Conservation (phyloP, 2,113 vertebrate species). For the Myotis lucifugus region DNA sequence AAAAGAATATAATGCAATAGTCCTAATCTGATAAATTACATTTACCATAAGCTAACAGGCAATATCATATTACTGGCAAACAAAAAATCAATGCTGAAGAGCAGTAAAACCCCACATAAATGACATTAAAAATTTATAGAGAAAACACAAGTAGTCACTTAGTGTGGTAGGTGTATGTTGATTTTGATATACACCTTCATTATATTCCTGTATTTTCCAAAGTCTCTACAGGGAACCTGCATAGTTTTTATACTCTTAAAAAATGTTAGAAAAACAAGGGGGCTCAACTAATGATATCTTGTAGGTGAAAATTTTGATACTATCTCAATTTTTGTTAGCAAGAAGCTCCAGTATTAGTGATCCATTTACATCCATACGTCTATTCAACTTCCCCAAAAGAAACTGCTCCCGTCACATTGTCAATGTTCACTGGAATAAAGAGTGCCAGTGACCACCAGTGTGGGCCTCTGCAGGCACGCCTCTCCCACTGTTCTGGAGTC, state of each 20-base stretch:
- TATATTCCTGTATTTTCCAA: slow-evolving; percentile 8
- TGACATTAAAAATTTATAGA: not conserved
- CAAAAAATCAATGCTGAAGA: slow-evolving; percentile 11
- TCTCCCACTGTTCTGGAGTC: not conserved
- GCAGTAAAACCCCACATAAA: not conserved
- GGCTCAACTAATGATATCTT: not conserved
- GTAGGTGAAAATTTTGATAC: not conserved
- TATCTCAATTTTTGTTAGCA: not conserved
- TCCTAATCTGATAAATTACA: not conserved
- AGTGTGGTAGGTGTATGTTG: not conserved
- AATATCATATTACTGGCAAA: not conserved
- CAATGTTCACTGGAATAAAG: not conserved
- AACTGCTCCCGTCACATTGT: not conserved
- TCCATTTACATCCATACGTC: not conserved
- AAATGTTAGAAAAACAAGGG: slow-evolving; percentile 36
- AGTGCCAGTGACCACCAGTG: not conserved
- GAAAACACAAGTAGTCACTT: not conserved
- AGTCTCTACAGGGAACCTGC: not conserved
- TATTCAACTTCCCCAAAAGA: not conserved
- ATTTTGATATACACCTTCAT: not conserved
- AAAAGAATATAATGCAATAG: not conserved
- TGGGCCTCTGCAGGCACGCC: not conserved
- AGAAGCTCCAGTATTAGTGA: not conserved
- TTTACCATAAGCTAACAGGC: not conserved
- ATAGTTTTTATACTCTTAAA: not conserved